Evolutionary conservation across 2,113 vertebrate genomes (phyloP).

Genomic region (Scophthalmus maximus): DNA sequence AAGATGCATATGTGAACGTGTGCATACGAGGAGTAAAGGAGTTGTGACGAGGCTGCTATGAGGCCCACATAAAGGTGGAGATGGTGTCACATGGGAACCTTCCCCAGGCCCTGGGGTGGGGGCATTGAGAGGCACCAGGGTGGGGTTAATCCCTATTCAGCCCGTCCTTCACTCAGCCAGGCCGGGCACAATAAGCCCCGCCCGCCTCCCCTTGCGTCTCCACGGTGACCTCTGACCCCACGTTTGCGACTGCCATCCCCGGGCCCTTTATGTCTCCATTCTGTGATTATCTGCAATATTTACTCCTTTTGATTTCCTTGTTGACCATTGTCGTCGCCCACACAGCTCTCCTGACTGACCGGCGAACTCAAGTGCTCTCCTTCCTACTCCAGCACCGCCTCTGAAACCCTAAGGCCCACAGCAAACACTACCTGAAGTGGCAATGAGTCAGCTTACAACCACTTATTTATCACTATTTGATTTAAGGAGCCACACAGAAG

Average conservation of each 20-base stretch:
- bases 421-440: constrained; percentile 57
- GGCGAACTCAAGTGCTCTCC: constrained; percentile 65
- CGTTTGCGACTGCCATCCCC: constrained; percentile 70
- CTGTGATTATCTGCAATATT: constrained; percentile 83
- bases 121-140: constrained; percentile 80
- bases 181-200: constrained; percentile 72
- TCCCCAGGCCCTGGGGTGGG: constrained; percentile 45
- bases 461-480: constrained; percentile 45
- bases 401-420: constrained; percentile 41
- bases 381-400: constrained; percentile 34
- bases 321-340: constrained; percentile 50
- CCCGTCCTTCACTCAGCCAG: constrained; percentile 73
- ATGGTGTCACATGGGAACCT: constrained; percentile 74
- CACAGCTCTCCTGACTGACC: constrained; percentile 41
- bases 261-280: constrained; percentile 68
- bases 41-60: constrained; percentile 56
- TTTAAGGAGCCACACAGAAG: constrained; percentile 21
- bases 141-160: constrained; percentile 85
- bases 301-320: constrained; percentile 77
- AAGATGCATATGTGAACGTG: constrained; percentile 25
- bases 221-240: constrained; percentile 75
- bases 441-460: constrained; percentile 12
- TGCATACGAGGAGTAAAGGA: constrained; percentile 25
- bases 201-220: constrained; percentile 64
- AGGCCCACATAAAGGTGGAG: constrained; percentile 52